Evolutionary conservation across 2,797 vertebrate species (phyloP).

Genomic region (Delichon dasypus): DNA sequence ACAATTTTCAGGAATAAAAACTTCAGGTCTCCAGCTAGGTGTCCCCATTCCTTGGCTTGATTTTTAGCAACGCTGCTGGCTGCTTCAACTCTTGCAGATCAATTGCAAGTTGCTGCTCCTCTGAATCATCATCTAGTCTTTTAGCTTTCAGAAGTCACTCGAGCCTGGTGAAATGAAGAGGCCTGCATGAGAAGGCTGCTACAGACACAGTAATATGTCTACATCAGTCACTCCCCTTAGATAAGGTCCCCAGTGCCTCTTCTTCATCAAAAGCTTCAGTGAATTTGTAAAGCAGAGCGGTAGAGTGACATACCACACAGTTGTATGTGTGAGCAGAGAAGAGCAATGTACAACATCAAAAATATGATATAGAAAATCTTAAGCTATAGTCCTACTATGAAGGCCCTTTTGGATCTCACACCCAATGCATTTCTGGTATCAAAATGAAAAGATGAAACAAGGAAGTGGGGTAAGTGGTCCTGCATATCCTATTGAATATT

Average conservation of each 20-base stretch:
- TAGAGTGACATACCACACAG: neutral
- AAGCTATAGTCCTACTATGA: neutral
- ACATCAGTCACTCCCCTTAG: neutral
- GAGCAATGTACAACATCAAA: no score
- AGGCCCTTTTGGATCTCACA: neutral
- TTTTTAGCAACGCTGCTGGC: neutral
- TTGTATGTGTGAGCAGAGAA: neutral
- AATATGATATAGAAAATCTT: neutral
- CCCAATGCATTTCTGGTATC: fast-evolving
- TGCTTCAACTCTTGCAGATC: neutral
- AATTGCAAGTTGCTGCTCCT: neutral
- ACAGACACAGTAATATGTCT: neutral
- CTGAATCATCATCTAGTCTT: neutral
- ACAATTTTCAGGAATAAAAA: neutral
- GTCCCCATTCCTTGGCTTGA: neutral
- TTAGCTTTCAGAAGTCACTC: neutral
- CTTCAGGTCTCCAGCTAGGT: neutral
- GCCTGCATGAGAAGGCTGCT: neutral
- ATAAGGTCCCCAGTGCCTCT: neutral
- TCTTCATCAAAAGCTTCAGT: neutral
- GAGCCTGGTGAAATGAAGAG: neutral
- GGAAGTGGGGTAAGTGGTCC: neutral
- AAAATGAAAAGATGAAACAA: neutral
- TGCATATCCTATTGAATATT: neutral
- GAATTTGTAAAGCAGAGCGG: neutral